phyloP scores from a whole-genome alignment of 2,797 vertebrate genomes.

The Oreortyx pictus region DNA sequence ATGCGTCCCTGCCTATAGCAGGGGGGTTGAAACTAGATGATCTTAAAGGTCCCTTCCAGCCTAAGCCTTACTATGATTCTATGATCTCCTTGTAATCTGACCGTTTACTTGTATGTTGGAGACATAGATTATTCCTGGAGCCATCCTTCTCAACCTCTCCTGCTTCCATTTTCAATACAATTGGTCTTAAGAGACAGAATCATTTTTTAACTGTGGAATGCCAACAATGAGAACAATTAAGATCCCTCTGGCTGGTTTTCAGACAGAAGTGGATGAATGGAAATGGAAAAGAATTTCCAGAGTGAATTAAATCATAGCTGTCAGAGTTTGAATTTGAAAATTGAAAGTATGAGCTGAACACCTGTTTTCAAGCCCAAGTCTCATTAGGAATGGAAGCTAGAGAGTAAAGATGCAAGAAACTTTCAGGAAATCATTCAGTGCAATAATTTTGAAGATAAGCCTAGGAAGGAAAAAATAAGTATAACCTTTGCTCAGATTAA shows the following conservation, averaged over 20 bases:
- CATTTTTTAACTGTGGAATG: slow-evolving; percentile 38
- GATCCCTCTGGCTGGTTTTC: slow-evolving; percentile 34
- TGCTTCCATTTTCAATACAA: not conserved
- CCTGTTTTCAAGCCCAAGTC: slow-evolving; percentile 55
- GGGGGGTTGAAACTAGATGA: too few species aligned
- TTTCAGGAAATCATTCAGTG: not conserved
- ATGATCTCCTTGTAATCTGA: not conserved
- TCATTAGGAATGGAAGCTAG: slow-evolving; percentile 43
- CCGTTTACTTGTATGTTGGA: not conserved
- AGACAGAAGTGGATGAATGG: slow-evolving; percentile 12
- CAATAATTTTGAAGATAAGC: not conserved
- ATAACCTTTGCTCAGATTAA: not conserved
- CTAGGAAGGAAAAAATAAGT: not conserved
- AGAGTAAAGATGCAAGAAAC: not conserved
- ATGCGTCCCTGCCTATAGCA: too few species aligned
- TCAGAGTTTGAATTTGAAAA: slow-evolving; percentile 43
- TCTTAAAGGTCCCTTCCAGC: too few species aligned
- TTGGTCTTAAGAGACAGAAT: slow-evolving; percentile 8
- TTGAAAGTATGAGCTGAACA: slow-evolving; percentile 39
- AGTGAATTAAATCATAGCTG: slow-evolving; percentile 8
- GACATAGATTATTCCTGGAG: not conserved
- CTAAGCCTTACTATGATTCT: too few species aligned
- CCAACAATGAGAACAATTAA: slow-evolving; percentile 12
- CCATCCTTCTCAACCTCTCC: not conserved
- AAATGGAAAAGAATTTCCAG: slow-evolving; percentile 46